phyloP scores from a whole-genome alignment of 1,140 invertebrate genomes.

The Periplaneta americana region DNA sequence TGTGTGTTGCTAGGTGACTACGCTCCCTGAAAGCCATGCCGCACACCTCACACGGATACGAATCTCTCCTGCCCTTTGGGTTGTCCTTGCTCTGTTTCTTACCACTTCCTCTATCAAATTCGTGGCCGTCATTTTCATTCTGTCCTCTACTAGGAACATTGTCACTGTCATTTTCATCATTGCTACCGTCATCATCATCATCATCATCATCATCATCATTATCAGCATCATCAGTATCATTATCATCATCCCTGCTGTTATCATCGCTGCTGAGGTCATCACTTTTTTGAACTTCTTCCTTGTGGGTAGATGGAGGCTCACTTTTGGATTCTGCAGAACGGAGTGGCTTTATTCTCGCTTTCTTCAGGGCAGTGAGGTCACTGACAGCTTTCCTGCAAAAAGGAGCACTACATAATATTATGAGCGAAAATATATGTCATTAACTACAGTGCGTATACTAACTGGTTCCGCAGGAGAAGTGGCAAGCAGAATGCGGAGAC shows the following conservation, averaged over 20 bases:
- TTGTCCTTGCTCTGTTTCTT: neutral
- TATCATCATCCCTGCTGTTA: neutral
- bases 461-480: no score
- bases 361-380: neutral
- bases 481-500: no score
- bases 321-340: no score
- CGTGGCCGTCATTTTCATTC: neutral
- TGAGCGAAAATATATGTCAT: no score
- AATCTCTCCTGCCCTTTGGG: neutral
- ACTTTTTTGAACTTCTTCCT: no score
- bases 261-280: neutral
- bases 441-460: no score
- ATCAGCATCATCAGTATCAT: no score
- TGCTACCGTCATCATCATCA: neutral
- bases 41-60: conserved; percentile 11
- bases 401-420: neutral
- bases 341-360: neutral
- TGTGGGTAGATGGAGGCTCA: neutral
- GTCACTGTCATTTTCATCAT: neutral
- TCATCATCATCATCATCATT: neutral
- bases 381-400: neutral
- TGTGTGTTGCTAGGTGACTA: conserved; percentile 13
- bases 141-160: neutral
- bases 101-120: neutral
- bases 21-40: neutral